Percentiles rank a stretch among this genome's conserved stretches.
Conservation (phyloP, 2,797 vertebrate species). For the Coluber constrictor region DNA sequence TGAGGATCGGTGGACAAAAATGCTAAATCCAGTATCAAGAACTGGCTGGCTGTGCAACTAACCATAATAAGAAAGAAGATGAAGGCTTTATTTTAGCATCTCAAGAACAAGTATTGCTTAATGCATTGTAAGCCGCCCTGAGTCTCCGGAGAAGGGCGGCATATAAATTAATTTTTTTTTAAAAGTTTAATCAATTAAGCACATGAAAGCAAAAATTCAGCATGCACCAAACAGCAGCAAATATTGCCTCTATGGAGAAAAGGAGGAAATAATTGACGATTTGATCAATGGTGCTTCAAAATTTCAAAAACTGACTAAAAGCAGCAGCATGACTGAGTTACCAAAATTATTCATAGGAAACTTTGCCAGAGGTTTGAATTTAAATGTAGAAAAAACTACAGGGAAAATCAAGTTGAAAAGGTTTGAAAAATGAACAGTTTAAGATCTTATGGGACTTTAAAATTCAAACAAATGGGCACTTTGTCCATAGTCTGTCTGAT, state of each 20-base stretch:
- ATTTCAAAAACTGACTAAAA: background rate
- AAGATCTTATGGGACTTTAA: background rate
- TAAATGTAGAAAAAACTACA: background rate
- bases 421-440: background rate
- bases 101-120: background rate
- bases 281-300: background rate
- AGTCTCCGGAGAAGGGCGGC: no score
- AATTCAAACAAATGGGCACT: background rate
- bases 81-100: background rate
- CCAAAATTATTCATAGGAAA: background rate
- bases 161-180: no score
- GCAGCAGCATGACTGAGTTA: background rate
- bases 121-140: no score
- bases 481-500: background rate
- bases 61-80: background rate
- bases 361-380: background rate
- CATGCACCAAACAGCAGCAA: background rate
- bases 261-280: background rate
- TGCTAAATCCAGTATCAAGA: background rate
- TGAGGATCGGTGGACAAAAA: background rate
- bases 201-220: background rate
- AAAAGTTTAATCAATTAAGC: background rate
- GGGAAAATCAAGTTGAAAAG: background rate
- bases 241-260: no score
- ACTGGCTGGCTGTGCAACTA: background rate